phyloP scores from a whole-genome alignment of 2,113 vertebrate genomes.

The Australoheros scitulus region DNA sequence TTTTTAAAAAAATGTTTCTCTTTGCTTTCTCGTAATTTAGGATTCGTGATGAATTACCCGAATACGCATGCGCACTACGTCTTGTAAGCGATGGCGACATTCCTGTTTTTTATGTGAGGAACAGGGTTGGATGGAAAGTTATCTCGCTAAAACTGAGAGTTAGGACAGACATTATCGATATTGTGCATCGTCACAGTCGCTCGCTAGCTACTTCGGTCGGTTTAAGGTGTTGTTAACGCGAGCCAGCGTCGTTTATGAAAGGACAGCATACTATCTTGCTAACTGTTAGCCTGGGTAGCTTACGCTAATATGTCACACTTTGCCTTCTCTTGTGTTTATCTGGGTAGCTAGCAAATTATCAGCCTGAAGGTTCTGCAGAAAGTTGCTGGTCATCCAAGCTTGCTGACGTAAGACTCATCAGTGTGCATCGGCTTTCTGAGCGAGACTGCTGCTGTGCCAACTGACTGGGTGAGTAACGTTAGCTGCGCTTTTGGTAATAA shows the following conservation, averaged over 20 bases:
- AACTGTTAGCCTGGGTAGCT: constrained; percentile 66
- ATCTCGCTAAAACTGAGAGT: constrained; percentile 53
- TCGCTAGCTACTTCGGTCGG: background rate
- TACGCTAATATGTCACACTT: constrained; percentile 65
- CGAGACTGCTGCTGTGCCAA: constrained; percentile 53
- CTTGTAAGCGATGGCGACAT: constrained; percentile 69
- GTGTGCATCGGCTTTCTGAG: constrained; percentile 42
- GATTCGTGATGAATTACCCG: constrained; percentile 41
- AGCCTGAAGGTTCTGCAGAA: constrained; percentile 38
- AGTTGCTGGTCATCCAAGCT: constrained; percentile 17
- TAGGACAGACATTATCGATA: background rate
- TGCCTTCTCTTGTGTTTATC: constrained; percentile 47
- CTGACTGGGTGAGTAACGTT: constrained; percentile 65
- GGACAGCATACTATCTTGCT: constrained; percentile 58
- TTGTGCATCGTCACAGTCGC: background rate
- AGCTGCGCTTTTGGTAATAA: constrained; percentile 16
- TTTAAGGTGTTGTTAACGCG: constrained; percentile 10
- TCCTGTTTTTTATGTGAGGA: constrained; percentile 66
- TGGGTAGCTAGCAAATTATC: constrained; percentile 50
- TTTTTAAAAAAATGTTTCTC: background rate
- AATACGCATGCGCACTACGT: constrained; percentile 67
- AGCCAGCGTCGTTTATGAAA: constrained; percentile 14
- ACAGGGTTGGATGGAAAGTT: constrained; percentile 64
- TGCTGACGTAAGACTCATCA: constrained; percentile 40
- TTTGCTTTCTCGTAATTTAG: constrained; percentile 45